Base-by-base conservation (phyloP, 2,888 invertebrate genomes). In the Athrips mouffetella region DNA sequence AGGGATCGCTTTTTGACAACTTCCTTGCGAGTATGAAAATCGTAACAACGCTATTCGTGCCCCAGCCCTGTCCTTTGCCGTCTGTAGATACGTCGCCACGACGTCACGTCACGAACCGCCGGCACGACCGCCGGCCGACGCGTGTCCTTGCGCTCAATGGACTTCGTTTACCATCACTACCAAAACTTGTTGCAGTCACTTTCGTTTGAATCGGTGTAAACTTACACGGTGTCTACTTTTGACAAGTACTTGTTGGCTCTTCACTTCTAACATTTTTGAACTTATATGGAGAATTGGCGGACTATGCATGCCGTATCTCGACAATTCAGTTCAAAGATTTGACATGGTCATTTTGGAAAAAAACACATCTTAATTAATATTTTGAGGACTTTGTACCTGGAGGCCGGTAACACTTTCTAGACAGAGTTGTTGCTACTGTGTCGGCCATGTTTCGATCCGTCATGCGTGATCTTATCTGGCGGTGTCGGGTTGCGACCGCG, bases 81-180 rank as follows among this genome's bases (percentile, higher is more conserved):
- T 57, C 46, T 47, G 61, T 57, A 45, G 54, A 62, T 64, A 47
- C 30, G 60, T 23, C 51, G 54, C 48, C 53, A 59, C 62, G 59
- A 59, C 63, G 61, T 64, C 66, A 59, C 63, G 61, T 64, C 66
- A 64, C 66, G 66, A 63, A 46, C 40, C 40, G 13, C 33, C 35
- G 59, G 64, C 67, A 65, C 65, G 67, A 59, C 29, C 37, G 51
- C 21, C 39, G 53, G 30, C 51, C 35, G 35, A 42, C 41, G 44
- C 51, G 59, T 64, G 67, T 63, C 67, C 67, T 69, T 66, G 67
- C 49, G 23, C 41, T 23, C 42, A 49, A 49, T 54, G 48, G 48
- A 18, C 49, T 46, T 29, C 31, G 10, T 46, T 41, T 29, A 31
- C 30, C 44, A 49, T 40, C 21, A 37, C 44, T 20, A 42, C 45